Base-by-base conservation (phyloP, 2,797 vertebrate genomes). In the Microctenopoma steveboyesi region DNA sequence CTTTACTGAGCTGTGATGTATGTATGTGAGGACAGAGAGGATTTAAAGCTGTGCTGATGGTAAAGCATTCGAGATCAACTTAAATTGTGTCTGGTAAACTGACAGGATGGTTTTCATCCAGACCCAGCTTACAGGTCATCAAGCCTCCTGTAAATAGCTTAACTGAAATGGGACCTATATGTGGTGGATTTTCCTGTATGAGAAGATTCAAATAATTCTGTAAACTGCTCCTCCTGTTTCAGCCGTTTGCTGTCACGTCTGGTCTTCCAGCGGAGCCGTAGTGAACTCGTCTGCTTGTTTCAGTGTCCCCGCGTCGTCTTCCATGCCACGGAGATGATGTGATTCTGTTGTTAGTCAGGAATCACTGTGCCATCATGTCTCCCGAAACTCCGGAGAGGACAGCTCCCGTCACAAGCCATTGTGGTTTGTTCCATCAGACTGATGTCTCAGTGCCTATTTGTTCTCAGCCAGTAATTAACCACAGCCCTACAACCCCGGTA, bases 401-500 rank as follows among this genome's bases (percentile, higher is more conserved):
- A 80, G 18, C 85, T 46, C 80, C 87, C 86, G 90, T 78, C 76
- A 85, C 79, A 86, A 82, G 81, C 84, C 84, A 91, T 89, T 86
- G 79, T 37, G 16, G 83, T 87, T 81, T 90, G 87, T 85, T 88
- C 84, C 88, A 66, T 88, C 47, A 63, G 92, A 82, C 90, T 85
- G 45, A 86, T 91, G 90, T 88, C 93, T 81, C 85, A 90, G 89
- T 77, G 73, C 77, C 74, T 56, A 10, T 67, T 85, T 87, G 75
- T 87, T 86, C 82, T 70, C 78, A 78, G 82, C 84, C 85, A 83
- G 88, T 91, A 93, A 94, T 94, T 92, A 91, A 88, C 84, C 78
- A 58, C 81, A 83, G 85, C 88, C 82, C 86, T 78, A 73, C 75
- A 82, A 83, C 83, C 86, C 81, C 79, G 72, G 85, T 88, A 90